Evolutionary conservation across 2,888 invertebrate genomes (phyloP), one percentile per base, ranked within the genome.

Genomic region (Rhynchonema sp.): DNA sequence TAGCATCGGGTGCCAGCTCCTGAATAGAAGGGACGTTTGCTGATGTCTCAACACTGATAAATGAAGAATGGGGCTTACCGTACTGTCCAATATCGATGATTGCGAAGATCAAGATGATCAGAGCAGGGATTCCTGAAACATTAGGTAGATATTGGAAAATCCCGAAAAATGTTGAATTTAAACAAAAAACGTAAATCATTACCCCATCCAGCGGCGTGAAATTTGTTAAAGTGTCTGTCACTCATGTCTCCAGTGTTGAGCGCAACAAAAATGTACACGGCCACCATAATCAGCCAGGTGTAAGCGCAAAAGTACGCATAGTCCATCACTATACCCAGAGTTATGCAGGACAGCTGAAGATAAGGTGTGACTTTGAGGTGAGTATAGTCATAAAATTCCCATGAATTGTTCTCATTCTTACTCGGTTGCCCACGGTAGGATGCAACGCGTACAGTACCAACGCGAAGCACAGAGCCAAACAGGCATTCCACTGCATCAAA

Each of bases 401-500:
- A n/a, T n/a, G n/a, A n/a, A n/a, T n/a, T n/a, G n/a, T n/a, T n/a
- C n/a, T n/a, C 46, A 20, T 38, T 9, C 6, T 26, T 53, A 38
- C 38, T 38, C 38, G 38, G 6, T 6, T 13, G 38, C 55, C 38
- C 26, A 55, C 62, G 1, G 55, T 38, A 26, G 13, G 20, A n/a
- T 49, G 56, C 13, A 62, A 46, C 46, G 61, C 23, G 59, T 64
- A 64, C 13, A 61, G n/a, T 3, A 63, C 46, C 26, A 52, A 54
- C 9, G 63, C 60, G 2, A 63, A 22, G 55, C 61, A 57, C 38
- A 64, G n/a, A n/a, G 63, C 58, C 17, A 62, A 25, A 1, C 28
- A 25, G 30, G 64, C 23, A 30, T 63, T 63, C 20, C 60, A 58
- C 22, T 63, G 63, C 27, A 63, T 57, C n/a, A 64, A 22, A 56